phyloP scores from a whole-genome alignment of 2,888 invertebrate genomes.

The Tineola bisselliella region DNA sequence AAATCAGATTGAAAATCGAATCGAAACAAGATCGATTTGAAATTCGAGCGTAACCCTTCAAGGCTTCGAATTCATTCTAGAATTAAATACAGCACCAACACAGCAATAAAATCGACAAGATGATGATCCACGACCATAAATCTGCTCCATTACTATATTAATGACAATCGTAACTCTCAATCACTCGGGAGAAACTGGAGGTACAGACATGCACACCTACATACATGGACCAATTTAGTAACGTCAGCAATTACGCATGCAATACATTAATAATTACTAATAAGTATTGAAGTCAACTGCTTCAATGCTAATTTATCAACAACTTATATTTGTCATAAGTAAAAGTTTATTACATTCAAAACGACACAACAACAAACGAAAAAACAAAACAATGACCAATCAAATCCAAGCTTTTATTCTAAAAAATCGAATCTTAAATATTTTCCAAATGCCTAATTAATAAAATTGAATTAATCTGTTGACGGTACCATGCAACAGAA shows the following conservation, averaged over 20 bases:
- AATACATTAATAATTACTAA: not conserved
- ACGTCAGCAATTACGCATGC: slow-evolving; percentile 21
- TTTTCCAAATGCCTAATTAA: no score
- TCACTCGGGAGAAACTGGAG: slow-evolving; percentile 40
- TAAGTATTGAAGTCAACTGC: no score
- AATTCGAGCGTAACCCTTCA: not conserved
- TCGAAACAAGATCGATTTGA: not conserved
- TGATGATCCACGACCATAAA: slow-evolving; percentile 48
- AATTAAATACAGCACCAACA: slow-evolving; percentile 34
- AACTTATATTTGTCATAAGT: no score
- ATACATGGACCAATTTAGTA: slow-evolving; percentile 21
- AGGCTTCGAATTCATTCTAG: not conserved
- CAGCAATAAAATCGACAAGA: slow-evolving; percentile 37
- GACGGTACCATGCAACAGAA: not conserved
- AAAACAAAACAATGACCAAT: no score
- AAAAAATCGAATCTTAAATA: no score
- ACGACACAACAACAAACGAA: no score
- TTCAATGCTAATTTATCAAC: no score
- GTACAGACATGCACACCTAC: slow-evolving; percentile 26
- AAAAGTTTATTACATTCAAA: no score
- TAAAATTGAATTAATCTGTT: no score
- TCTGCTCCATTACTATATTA: slow-evolving; percentile 52
- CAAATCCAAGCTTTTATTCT: no score
- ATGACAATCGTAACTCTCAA: slow-evolving; percentile 57
- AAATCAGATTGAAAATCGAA: slow-evolving; percentile 25